Percentiles rank a stretch among this genome's conserved stretches.
Evolutionary conservation across 1,140 invertebrate genomes (phyloP).

Genomic region (Brachionus paranguensis): DNA sequence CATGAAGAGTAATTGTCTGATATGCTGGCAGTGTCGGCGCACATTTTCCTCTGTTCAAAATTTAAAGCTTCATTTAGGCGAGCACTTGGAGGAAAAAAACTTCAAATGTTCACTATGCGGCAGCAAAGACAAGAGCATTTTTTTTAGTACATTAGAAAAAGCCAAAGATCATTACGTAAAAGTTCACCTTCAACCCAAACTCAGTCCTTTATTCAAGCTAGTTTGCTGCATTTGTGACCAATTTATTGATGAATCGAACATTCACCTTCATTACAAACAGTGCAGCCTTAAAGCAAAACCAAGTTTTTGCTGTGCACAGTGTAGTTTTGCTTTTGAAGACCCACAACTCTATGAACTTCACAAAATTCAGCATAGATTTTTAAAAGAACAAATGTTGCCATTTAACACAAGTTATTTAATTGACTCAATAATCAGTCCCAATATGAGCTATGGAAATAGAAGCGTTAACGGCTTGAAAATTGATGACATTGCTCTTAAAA

Average conservation of each 20-base stretch:
- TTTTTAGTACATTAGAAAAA: neutral
- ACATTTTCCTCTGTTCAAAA: neutral
- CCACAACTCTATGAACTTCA: neutral
- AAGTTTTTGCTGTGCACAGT: neutral
- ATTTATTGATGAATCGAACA: neutral
- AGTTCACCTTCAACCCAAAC: neutral
- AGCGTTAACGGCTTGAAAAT: neutral
- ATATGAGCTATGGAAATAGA: neutral
- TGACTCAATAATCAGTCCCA: neutral
- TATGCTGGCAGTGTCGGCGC: neutral
- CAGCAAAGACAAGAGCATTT: neutral
- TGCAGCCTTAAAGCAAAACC: neutral
- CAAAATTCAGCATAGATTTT: neutral
- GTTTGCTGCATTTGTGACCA: neutral
- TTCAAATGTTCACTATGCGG: neutral
- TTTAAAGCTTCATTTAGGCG: neutral
- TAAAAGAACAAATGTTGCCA: neutral
- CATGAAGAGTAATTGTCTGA: neutral
- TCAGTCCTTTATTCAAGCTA: neutral
- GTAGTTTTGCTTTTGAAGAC: neutral
- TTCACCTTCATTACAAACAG: neutral
- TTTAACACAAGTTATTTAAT: neutral
- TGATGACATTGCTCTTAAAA: slow-evolving; percentile 3
- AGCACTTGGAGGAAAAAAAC: neutral
- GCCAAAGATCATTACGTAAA: neutral